Percentiles rank a stretch among this genome's conserved stretches.
Conservation (phyloP, 1,140 invertebrate genomes). For the Drosophila biarmipes region DNA sequence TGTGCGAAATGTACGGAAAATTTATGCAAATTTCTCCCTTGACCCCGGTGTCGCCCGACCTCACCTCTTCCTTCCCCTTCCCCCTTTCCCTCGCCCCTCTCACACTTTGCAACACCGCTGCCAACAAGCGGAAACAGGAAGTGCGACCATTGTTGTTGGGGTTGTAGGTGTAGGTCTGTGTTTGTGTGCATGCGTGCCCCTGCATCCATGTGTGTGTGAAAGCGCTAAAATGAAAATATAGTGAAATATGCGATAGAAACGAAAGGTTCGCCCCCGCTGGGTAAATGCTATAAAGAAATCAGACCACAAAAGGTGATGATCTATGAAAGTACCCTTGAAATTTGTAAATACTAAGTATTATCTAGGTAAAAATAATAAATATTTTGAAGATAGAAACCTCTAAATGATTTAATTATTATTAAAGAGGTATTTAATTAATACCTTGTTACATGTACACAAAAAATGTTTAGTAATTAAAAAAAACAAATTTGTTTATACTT, state of each 20-base stretch:
- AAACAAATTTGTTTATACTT: too few species aligned
- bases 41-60: constrained; percentile 47
- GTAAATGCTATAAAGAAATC: constrained; percentile 4
- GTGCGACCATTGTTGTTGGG: constrained; percentile 67
- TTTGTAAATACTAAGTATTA: not conserved
- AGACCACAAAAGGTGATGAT: not conserved
- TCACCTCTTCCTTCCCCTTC: not conserved
- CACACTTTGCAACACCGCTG: constrained; percentile 35
- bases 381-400: too few species aligned
- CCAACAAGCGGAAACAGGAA: constrained; percentile 77
- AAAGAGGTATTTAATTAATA: too few species aligned
- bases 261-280: not conserved
- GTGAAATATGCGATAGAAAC: constrained; percentile 68
- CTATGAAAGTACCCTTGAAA: not conserved
- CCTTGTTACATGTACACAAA: too few species aligned
- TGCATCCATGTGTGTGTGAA: constrained; percentile 40
- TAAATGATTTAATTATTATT: too few species aligned
- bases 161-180: constrained; percentile 9
- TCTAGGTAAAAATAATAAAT: not conserved
- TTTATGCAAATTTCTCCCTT: constrained; percentile 79
- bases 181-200: constrained; percentile 13
- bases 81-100: not conserved
- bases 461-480: too few species aligned
- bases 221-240: constrained; percentile 76
- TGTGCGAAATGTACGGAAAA: constrained; percentile 81